phyloP scores from a whole-genome alignment of 1,140 invertebrate genomes.

The Archegozetes longisetosus region DNA sequence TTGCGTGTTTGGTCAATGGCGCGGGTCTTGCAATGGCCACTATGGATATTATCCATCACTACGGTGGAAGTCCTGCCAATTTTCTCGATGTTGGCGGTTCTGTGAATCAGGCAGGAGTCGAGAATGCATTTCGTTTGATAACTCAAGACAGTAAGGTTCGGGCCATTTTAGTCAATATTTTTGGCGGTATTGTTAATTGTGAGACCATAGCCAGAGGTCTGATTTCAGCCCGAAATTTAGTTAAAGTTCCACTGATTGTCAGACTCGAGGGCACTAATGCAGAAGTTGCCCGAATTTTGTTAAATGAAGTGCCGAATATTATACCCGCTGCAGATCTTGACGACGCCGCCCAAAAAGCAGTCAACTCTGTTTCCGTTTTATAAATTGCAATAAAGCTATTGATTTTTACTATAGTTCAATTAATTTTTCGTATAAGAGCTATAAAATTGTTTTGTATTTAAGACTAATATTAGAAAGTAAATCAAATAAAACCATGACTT shows the following conservation, averaged over 20 bases:
- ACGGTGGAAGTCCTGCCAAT: slow-evolving; percentile 34
- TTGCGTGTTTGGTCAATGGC: slow-evolving; percentile 58
- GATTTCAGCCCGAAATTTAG: slow-evolving; percentile 62
- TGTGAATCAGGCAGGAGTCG: slow-evolving; percentile 32
- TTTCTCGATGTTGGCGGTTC: slow-evolving; percentile 37
- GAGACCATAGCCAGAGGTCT: slow-evolving; percentile 90
- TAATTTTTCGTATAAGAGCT: too few relatives aligned
- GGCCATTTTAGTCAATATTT: slow-evolving; percentile 92
- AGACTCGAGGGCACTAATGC: slow-evolving; percentile 79
- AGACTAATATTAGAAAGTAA: too few relatives aligned
- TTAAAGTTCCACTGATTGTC: slow-evolving; percentile 75
- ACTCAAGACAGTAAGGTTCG: slow-evolving; percentile 40
- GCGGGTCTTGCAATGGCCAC: slow-evolving; percentile 37
- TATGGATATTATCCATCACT: slow-evolving; percentile 30
- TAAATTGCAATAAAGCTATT: neutral
- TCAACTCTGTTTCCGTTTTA: neutral
- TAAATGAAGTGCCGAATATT: slow-evolving; percentile 61
- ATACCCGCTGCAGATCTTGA: slow-evolving; percentile 67
- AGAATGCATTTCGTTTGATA: slow-evolving; percentile 35
- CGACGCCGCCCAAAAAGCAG: slow-evolving; percentile 50
- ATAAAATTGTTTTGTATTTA: too few relatives aligned
- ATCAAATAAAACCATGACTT: too few relatives aligned
- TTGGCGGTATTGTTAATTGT: slow-evolving; percentile 98
- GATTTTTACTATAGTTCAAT: neutral
- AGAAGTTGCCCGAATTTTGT: slow-evolving; percentile 47